Base-by-base conservation (phyloP, 23 tunicate species). In the Oikopleura dioica region DNA sequence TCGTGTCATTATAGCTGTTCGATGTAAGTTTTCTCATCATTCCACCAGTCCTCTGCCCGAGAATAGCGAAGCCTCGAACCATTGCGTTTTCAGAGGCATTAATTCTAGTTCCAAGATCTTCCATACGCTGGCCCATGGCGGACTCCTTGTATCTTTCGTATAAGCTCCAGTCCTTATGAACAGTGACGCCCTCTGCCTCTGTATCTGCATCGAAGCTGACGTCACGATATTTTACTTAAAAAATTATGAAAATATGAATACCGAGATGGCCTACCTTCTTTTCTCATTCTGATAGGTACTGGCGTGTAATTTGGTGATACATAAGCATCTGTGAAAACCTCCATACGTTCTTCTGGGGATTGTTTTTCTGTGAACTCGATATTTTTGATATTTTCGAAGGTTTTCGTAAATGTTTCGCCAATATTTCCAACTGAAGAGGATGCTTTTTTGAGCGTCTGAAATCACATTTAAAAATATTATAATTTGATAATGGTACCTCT, bases 241-340 rank as follows among this genome's bases (percentile, higher is more conserved):
- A 44, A 44, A 16, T 44, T 44, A 44, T 44, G n/a, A n/a, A n/a
- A n/a, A n/a, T n/a, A n/a, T n/a, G n/a, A n/a, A n/a, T n/a, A n/a
- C n/a, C n/a, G n/a, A n/a, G n/a, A n/a, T n/a, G n/a, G n/a, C 72
- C 26, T 63, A 63, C 72, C 26, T 63, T 63, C 30, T 63, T 63
- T 63, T 28, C 72, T 23, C 33, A 21, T 63, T 28, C 72, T 24
- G 72, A 63, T 24, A 16, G 2, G 4, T 63, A 12, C 33, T 24
- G 72, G 33, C 2, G 72, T 63, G 26, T 63, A 63, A 63, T 63
- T 63, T 63, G 72, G 72, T 28, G 72, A 63, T 12, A 63, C 72
- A 28, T 63, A 63, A 28, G 30, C 72, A 28, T 63, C 72, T 23
- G 72, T 63, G 33, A 63, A 63, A 63, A 63, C 72, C 33, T 23